phyloP scores from a whole-genome alignment of 53 echinoderm and acorn worm species.

The Paracentrotus lividus region DNA sequence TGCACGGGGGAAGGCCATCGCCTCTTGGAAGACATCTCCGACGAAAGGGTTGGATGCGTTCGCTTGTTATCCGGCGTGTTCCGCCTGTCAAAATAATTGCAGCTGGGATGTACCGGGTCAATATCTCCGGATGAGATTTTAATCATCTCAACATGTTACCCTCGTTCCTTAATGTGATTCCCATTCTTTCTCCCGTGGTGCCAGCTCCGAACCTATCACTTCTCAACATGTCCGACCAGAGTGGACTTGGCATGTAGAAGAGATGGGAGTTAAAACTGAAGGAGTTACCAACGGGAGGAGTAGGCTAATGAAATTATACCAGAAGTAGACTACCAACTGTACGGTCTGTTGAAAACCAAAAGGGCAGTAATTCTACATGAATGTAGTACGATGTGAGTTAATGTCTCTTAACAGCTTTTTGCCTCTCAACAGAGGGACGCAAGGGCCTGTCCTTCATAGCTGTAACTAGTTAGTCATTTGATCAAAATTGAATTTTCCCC shows the following conservation, averaged over 20 bases:
- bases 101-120: slow-evolving; percentile 43
- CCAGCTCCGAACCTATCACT: background rate
- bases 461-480: slow-evolving; percentile 2
- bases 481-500: slow-evolving; percentile 17
- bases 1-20: background rate
- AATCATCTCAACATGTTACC: slow-evolving; percentile 54
- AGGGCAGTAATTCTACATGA: too few species aligned
- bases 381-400: too few species aligned
- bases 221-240: background rate
- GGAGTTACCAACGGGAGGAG: slow-evolving; percentile 42
- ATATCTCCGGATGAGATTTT: slow-evolving; percentile 62
- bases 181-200: slow-evolving; percentile 37
- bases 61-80: slow-evolving; percentile 34
- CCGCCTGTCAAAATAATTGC: slow-evolving; percentile 63
- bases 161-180: slow-evolving; percentile 37
- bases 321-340: background rate
- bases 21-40: slow-evolving; percentile 25
- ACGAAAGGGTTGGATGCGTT: slow-evolving; percentile 21
- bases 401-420: too few species aligned
- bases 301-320: slow-evolving; percentile 49
- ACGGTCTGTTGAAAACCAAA: too few species aligned
- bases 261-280: background rate
- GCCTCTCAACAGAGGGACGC: too few species aligned
- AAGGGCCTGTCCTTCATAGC: slow-evolving; percentile 27
- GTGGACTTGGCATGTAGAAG: slow-evolving; percentile 44